Evolutionary conservation across 2,113 vertebrate genomes (phyloP).

Genomic region (Sylvicapra grimmia): DNA sequence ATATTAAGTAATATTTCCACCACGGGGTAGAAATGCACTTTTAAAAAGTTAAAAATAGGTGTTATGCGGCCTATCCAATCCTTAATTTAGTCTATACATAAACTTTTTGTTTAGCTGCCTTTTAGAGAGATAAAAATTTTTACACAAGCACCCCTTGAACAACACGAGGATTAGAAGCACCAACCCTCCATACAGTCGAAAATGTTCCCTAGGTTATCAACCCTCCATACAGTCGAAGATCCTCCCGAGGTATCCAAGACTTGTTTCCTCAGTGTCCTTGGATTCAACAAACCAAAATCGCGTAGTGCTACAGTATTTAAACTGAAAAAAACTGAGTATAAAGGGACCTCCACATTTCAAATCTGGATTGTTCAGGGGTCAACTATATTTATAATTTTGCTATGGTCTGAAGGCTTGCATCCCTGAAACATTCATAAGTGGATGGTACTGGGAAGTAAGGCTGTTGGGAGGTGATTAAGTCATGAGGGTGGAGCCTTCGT

Average conservation of each 20-base stretch:
- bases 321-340: neutral
- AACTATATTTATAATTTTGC: neutral
- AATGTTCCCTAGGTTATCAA: neutral
- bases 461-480: neutral
- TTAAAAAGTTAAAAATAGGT: neutral
- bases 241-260: neutral
- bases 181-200: neutral
- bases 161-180: neutral
- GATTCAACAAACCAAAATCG: neutral
- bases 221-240: neutral
- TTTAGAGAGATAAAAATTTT: neutral
- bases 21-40: neutral
- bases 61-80: neutral
- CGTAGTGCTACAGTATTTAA: neutral
- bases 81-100: neutral
- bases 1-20: neutral
- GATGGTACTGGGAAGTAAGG: neutral
- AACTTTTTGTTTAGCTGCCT: neutral
- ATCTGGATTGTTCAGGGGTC: neutral
- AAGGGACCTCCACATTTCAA: neutral
- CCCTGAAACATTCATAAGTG: neutral
- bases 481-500: neutral
- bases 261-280: neutral
- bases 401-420: neutral
- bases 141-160: neutral